Percentiles rank a stretch among this genome's conserved stretches.
Conservation (phyloP, 2,888 invertebrate genomes). For the Stramonita haemastoma region DNA sequence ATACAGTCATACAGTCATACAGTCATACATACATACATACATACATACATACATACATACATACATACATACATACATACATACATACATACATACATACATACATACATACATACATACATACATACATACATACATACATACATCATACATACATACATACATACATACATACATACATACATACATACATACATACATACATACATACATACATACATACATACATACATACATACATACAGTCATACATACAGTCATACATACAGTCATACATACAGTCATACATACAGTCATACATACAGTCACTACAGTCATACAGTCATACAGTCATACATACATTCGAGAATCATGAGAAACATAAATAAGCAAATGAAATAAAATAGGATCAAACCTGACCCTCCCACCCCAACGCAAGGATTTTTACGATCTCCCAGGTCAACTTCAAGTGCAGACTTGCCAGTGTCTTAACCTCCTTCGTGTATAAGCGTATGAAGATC, state of each 20-base stretch:
- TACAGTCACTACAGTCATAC: too few species aligned
- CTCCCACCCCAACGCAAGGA: too few species aligned
- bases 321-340: too few species aligned
- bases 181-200: background rate
- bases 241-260: background rate
- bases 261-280: background rate
- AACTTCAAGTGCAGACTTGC: too few species aligned
- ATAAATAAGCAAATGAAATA: too few species aligned
- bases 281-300: background rate
- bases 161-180: background rate
- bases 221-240: background rate
- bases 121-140: background rate
- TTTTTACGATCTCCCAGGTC: too few species aligned
- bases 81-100: background rate
- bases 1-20: background rate
- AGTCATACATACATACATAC: background rate
- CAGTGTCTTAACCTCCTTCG: too few species aligned
- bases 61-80: background rate
- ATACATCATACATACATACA: background rate
- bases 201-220: background rate
- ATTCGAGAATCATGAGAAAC: too few species aligned
- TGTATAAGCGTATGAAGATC: too few species aligned
- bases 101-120: background rate
- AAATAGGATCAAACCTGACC: too few species aligned
- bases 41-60: slow-evolving; percentile 11